Evolutionary conservation across 2,888 invertebrate species (phyloP).

Genomic region (Eucera pruinosa): DNA sequence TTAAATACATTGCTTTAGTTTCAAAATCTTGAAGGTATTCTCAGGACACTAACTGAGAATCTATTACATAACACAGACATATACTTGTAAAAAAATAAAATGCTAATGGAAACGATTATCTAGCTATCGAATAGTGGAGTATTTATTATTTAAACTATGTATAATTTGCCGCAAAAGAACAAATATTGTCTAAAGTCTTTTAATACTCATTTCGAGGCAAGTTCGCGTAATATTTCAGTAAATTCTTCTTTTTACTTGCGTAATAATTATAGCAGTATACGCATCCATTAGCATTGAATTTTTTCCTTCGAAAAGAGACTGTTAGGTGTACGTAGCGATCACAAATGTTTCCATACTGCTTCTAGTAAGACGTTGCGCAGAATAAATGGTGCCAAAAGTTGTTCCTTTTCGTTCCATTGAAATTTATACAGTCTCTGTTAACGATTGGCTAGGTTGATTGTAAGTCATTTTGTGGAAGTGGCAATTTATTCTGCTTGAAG

Average conservation of each 20-base stretch:
- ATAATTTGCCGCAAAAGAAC: constrained; percentile 9
- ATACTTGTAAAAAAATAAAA: constrained; percentile 58
- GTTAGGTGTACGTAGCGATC: constrained; percentile 45
- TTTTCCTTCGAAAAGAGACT: constrained; percentile 30
- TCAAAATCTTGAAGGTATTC: constrained; percentile 45
- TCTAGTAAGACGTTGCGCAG: constrained; percentile 38
- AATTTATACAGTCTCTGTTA: constrained; percentile 57
- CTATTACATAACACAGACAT: constrained; percentile 58
- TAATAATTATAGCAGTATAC: constrained; percentile 9
- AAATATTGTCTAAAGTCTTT: constrained; percentile 28
- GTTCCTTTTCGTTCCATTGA: constrained; percentile 25
- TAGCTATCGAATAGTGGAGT: not conserved
- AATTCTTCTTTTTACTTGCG: not conserved
- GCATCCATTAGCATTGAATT: constrained; percentile 63
- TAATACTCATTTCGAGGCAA: constrained; percentile 8
- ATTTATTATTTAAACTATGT: constrained; percentile 22
- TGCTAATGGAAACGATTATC: constrained; percentile 54
- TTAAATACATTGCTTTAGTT: constrained; percentile 65
- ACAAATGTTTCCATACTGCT: constrained; percentile 29
- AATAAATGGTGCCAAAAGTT: constrained; percentile 31
- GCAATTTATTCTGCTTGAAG: constrained; percentile 32
- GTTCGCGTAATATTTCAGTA: not conserved
- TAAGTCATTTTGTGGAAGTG: constrained; percentile 55
- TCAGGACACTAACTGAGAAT: constrained; percentile 53
- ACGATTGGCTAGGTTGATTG: constrained; percentile 39